Evolutionary conservation across 2,113 vertebrate species (phyloP).

Genomic region (Osmerus eperlanus): DNA sequence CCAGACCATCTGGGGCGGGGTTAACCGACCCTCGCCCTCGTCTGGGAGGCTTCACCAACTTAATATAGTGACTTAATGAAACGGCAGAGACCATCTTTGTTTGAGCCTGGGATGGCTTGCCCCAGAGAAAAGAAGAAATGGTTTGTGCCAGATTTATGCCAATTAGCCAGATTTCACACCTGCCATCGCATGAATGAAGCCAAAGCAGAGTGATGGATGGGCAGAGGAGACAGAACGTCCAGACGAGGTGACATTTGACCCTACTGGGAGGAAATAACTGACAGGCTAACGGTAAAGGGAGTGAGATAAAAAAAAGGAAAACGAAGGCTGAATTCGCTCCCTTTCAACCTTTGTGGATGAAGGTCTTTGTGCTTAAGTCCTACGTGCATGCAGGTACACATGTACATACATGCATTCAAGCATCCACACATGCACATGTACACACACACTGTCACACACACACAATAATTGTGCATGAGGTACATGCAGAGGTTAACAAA

Average conservation of each 20-base stretch:
- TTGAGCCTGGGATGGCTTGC: slow-evolving; percentile 54
- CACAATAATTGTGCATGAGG: background rate
- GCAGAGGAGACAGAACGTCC: slow-evolving; percentile 54
- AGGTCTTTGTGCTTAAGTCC: background rate
- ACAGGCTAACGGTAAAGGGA: slow-evolving; percentile 45
- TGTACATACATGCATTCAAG: background rate
- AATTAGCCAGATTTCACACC: slow-evolving; percentile 77
- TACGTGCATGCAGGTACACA: slow-evolving; percentile 16
- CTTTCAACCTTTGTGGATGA: background rate
- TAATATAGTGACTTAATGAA: slow-evolving; percentile 74
- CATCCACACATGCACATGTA: background rate
- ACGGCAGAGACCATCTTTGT: slow-evolving; percentile 67
- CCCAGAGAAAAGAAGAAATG: slow-evolving; percentile 56
- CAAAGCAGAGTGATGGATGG: slow-evolving; percentile 69
- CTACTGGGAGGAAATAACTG: slow-evolving; percentile 51
- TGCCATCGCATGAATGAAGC: slow-evolving; percentile 69
- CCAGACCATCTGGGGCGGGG: slow-evolving; percentile 28
- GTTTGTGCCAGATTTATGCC: slow-evolving; percentile 55
- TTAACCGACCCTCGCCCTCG: slow-evolving; percentile 46
- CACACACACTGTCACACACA: background rate
- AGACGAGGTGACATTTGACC: slow-evolving; percentile 55
- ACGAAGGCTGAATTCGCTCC: slow-evolving; percentile 16
- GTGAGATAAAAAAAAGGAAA: slow-evolving; percentile 3
- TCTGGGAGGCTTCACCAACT: slow-evolving; percentile 40
- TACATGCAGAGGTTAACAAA: slow-evolving; percentile 52